Evolutionary conservation across 1,140 invertebrate species (phyloP), one percentile per base, ranked within the genome.

Genomic region (Drosophila persimilis): DNA sequence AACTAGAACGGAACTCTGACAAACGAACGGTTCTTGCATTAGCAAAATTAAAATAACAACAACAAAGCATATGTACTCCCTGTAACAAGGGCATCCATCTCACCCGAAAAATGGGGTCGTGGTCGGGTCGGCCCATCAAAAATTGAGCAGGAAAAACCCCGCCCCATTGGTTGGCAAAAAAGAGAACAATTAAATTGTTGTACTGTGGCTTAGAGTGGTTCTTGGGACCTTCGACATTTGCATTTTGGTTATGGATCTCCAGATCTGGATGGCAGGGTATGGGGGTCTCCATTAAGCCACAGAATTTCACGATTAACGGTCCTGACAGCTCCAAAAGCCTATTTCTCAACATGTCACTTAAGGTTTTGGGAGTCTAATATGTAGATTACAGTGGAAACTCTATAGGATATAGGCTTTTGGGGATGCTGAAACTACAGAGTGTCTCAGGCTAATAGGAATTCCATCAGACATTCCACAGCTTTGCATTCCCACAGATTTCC

Each of bases 1-100:
- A 85, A 86, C 57, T 85, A 74, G 80, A 85, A 85, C 80, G 81
- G 81, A 85, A 84, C 76, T 67, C 11, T 4, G 35, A 5, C 43
- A 54, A 56, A 57, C 64, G 62, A 73, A 71, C 63, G 57, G 63
- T 85, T 73, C 69, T 74, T 77, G 77, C 81, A 85, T 85, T 85
- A 85, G 77, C 55, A 75, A 85, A 85, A 85, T 88, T 86, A 62
- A 88, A 85, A 71, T 62, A 77, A 63, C 59, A 77, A 67, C 60
- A 69, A 48, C 3, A 26, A 17, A 45, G 41, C 20, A 45, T 39
- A 24, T 8, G 2, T 24, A 48, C 35, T 13, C 11, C 15, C 17
- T 6, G 17, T 24, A 50, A 50, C 65, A 69, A 69, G 65, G 65
- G 63, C 65, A 67, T 31, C 17, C 24, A 26, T 26, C 24, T 39